Percentiles rank a stretch among this genome's conserved stretches.
These are phyloP conservation scores for Cardiocondyla obscurior DNA, from an alignment of 1,140 invertebrate genomes.

Conservation along the genomic window DNA sequence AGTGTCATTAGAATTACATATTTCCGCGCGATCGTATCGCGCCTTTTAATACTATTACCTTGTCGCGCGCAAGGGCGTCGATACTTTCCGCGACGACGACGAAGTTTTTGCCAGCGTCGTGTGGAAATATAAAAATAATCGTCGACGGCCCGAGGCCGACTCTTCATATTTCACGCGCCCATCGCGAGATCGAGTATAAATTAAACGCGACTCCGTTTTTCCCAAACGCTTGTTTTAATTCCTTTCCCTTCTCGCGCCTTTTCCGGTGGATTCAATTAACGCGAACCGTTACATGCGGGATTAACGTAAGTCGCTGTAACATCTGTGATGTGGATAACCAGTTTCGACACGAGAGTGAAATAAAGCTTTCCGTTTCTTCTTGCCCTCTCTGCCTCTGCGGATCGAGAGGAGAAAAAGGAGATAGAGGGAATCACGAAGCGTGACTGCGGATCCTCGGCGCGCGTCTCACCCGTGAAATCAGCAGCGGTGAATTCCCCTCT, in stretches of 20 bases:
- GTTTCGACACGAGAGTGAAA: conserved; percentile 61
- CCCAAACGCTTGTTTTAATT: neutral
- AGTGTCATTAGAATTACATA: conserved; percentile 33
- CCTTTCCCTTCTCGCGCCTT: neutral
- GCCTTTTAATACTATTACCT: neutral
- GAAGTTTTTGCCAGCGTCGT: neutral
- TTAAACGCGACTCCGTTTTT: neutral
- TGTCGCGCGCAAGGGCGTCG: too few species aligned
- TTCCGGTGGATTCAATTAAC: conserved; percentile 34
- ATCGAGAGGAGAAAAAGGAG: conserved; percentile 14
- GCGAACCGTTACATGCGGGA: neutral
- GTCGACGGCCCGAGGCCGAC: neutral
- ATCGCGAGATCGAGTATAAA: neutral
- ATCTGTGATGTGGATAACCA: conserved; percentile 23
- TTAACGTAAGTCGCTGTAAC: conserved; percentile 40
- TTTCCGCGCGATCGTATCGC: neutral
- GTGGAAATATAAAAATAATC: neutral
- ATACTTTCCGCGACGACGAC: neutral
- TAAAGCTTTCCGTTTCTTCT: conserved; percentile 67
- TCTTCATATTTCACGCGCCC: neutral
- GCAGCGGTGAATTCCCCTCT: conserved; percentile 29
- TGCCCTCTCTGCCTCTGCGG: too few species aligned
- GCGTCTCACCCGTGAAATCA: conserved; percentile 57
- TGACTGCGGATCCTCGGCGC: conserved; percentile 65
- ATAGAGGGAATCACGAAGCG: conserved; percentile 60